phyloP scores from a whole-genome alignment of 1,140 invertebrate genomes.

The Magallana ariakensis region DNA sequence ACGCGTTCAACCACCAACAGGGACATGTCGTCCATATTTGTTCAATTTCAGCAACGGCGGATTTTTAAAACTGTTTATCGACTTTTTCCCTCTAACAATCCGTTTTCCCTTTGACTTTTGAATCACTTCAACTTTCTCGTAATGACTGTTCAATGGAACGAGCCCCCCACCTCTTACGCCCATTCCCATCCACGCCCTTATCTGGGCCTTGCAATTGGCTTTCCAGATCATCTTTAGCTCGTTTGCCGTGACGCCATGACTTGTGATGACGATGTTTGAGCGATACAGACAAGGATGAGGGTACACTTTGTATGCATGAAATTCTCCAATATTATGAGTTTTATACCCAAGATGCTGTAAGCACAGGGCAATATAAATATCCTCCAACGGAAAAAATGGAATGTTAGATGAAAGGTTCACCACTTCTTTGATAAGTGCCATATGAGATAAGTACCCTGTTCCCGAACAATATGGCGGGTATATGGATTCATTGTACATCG shows the following conservation, averaged over 20 bases:
- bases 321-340: constrained; percentile 34
- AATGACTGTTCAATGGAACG: constrained; percentile 3
- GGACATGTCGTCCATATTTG: not conserved
- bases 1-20: not conserved
- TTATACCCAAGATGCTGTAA: constrained; percentile 48
- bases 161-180: not conserved
- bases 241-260: constrained; percentile 40
- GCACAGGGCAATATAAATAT: constrained; percentile 75
- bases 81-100: not conserved
- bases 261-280: constrained; percentile 42
- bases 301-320: constrained; percentile 43
- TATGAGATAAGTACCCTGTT: constrained; percentile 75
- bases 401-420: constrained; percentile 63
- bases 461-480: constrained; percentile 80
- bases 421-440: constrained; percentile 71
- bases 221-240: constrained; percentile 47
- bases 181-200: not conserved
- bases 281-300: constrained; percentile 46
- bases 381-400: constrained; percentile 76
- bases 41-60: not conserved
- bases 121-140: not conserved
- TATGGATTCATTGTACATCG: constrained; percentile 69
- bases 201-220: not conserved
- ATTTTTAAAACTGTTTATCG: not conserved
- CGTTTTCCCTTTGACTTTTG: not conserved